Evolutionary conservation across 2,113 vertebrate species (phyloP).

Genomic region (Beaufortia kweichowensis): DNA sequence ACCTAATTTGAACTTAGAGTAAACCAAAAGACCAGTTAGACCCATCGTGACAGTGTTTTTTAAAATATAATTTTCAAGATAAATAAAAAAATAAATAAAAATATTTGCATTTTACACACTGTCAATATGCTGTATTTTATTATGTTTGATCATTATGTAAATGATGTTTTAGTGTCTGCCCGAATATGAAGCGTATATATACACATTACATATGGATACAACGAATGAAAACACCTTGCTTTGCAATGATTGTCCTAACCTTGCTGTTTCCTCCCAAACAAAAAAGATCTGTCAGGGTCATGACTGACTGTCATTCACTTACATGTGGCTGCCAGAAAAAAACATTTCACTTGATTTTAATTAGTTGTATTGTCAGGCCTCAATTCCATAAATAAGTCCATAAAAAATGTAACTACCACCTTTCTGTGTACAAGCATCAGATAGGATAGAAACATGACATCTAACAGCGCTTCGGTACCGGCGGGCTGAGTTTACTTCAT

Average conservation of each 20-base stretch:
- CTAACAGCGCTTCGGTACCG: slow-evolving; percentile 47
- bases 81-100: too few species aligned
- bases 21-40: too few species aligned
- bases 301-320: slow-evolving; percentile 16
- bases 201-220: neutral
- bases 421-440: slow-evolving; percentile 83
- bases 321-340: slow-evolving; percentile 29
- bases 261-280: neutral
- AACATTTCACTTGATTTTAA: slow-evolving; percentile 42
- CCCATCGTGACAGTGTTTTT: too few species aligned
- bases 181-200: neutral
- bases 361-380: slow-evolving; percentile 42
- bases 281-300: neutral
- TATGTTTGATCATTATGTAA: too few species aligned
- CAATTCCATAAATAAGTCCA: neutral
- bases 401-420: slow-evolving; percentile 65
- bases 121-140: too few species aligned
- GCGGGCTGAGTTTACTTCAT: slow-evolving; percentile 55
- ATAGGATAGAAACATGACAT: slow-evolving; percentile 70
- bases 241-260: neutral
- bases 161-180: neutral
- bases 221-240: neutral
- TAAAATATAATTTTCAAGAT: too few species aligned
- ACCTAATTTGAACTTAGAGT: too few species aligned
- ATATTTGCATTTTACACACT: too few species aligned